Percentiles rank a stretch among this genome's conserved stretches.
These are phyloP conservation scores for Helarctos malayanus DNA, from an alignment of 2,797 vertebrate genomes.

Conservation along the genomic window DNA sequence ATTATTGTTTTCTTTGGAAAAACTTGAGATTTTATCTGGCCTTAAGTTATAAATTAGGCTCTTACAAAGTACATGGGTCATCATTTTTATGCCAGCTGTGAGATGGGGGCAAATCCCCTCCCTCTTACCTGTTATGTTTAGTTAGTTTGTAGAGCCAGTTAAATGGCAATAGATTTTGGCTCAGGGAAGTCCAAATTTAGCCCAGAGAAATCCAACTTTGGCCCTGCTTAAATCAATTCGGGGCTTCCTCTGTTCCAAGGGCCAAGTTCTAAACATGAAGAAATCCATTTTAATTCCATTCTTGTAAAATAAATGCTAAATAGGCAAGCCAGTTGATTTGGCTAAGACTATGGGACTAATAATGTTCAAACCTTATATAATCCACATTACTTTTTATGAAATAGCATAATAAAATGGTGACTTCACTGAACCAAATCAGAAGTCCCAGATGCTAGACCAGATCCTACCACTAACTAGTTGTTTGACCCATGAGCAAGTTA, in stretches of 20 bases:
- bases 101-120: background rate
- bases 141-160: background rate
- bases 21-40: constrained; percentile 56
- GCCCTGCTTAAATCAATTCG: constrained; percentile 60
- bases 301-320: constrained; percentile 74
- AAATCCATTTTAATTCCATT: constrained; percentile 73
- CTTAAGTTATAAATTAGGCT: background rate
- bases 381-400: constrained; percentile 58
- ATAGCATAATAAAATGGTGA: constrained; percentile 41
- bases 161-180: constrained; percentile 60
- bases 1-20: constrained; percentile 16
- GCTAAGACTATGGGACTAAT: constrained; percentile 6
- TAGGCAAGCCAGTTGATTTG: constrained; percentile 52
- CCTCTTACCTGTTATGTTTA: constrained; percentile 22
- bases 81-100: background rate
- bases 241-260: constrained; percentile 56
- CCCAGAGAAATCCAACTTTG: constrained; percentile 58
- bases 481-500: background rate
- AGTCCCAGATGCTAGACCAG: background rate
- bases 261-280: constrained; percentile 63
- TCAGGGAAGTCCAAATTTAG: constrained; percentile 44
- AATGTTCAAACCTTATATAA: constrained; percentile 63
- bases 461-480: background rate
- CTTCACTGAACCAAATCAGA: constrained; percentile 27
- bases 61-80: background rate